Evolutionary conservation across 2,888 invertebrate genomes (phyloP).

Genomic region (Steinernema hermaphroditum): DNA sequence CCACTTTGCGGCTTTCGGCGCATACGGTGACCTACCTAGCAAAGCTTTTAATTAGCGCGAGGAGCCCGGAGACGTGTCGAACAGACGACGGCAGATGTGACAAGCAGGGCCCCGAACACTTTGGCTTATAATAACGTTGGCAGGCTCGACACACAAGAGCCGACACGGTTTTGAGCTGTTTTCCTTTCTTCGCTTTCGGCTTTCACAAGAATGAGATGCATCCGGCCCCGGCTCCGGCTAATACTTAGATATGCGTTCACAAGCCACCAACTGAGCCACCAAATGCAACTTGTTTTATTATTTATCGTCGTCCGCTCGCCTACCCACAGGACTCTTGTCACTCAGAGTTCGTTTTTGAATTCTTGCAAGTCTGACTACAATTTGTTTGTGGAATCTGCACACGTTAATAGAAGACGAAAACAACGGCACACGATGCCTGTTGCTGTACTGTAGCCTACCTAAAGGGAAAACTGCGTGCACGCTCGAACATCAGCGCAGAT

Average conservation of each 20-base stretch:
- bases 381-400: too few relatives aligned
- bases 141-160: too few relatives aligned
- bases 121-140: neutral
- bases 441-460: neutral
- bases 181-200: too few relatives aligned
- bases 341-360: neutral
- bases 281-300: neutral
- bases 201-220: too few relatives aligned
- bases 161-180: too few relatives aligned
- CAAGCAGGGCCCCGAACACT: neutral
- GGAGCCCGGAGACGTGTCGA: neutral
- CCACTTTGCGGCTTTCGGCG: neutral
- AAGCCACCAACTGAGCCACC: too few relatives aligned
- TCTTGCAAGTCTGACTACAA: neutral
- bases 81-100: slow-evolving; percentile 14
- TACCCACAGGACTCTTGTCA: neutral
- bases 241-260: too few relatives aligned
- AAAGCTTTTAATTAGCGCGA: slow-evolving; percentile 21
- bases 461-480: neutral
- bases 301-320: neutral
- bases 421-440: too few relatives aligned
- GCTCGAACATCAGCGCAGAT: slow-evolving; percentile 9
- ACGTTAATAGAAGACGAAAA: too few relatives aligned
- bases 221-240: too few relatives aligned
- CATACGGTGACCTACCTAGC: slow-evolving; percentile 19